These are phyloP conservation scores for Diglossa cyanea DNA, from an alignment of 2,797 vertebrate genomes.

Conservation along the genomic window DNA sequence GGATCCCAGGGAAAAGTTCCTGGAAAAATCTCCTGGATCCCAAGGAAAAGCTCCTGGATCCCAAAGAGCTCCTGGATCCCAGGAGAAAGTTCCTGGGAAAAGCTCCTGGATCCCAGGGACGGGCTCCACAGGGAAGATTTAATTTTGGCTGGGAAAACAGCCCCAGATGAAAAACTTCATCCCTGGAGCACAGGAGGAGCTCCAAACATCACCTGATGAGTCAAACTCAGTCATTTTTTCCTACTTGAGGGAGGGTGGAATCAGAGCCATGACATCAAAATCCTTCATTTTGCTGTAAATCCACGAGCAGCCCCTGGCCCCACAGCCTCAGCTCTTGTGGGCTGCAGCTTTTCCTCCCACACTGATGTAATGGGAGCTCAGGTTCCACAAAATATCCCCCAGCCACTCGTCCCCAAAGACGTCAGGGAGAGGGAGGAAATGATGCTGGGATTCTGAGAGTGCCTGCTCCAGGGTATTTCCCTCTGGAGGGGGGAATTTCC, in stretches of 20 bases:
- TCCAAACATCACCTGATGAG: not conserved
- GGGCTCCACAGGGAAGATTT: not conserved
- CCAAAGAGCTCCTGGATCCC: not conserved
- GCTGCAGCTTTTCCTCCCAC: not conserved
- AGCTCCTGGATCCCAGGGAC: not conserved
- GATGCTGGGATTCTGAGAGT: not conserved
- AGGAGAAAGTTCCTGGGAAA: too few species aligned
- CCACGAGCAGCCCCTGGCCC: not conserved
- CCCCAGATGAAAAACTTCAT: not conserved
- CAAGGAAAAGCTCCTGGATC: too few species aligned
- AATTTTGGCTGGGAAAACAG: not conserved
- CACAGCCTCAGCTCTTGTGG: not conserved
- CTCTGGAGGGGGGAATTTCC: slow-evolving; percentile 44
- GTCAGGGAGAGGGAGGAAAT: slow-evolving; percentile 15
- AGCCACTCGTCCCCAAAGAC: not conserved
- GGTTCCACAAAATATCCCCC: not conserved
- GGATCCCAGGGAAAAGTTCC: too few species aligned
- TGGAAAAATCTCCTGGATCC: not conserved
- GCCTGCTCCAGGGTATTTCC: not conserved
- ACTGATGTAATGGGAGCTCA: not conserved
- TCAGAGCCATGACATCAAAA: not conserved
- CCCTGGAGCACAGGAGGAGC: not conserved
- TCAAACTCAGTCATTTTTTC: not conserved
- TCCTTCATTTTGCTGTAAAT: not conserved
- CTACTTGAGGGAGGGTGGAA: not conserved